Base-by-base conservation (phyloP, 2,113 vertebrate species). In the Gadus chalcogrammus region DNA sequence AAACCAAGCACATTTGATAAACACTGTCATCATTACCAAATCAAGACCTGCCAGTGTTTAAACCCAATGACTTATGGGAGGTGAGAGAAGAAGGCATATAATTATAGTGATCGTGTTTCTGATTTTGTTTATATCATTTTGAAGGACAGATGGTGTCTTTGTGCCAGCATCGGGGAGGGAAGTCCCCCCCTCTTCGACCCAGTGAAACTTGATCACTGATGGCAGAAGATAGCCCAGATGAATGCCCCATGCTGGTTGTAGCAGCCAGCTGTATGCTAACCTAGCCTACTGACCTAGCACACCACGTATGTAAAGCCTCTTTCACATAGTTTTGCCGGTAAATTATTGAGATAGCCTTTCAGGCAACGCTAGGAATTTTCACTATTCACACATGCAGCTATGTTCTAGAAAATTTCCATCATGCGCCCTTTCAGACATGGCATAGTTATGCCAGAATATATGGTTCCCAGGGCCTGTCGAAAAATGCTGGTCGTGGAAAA, bases 221-320 rank as follows among this genome's bases (percentile, higher is more conserved):
- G 60, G 58, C 82, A 87, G 78, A 81, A 85, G 82, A 91, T 71
- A 74, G 70, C 78, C 68, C 75, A 80, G 70, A 84, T 87, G 77
- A 63, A 68, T 78, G 80, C 80, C 70, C 81, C 61, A 71, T 65
- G 73, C 84, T 74, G 69, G 76, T 68, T 42, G 15, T 70, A 55
- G 76, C 42, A 48, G 42, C 9, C 42, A 12, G 42, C 42, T 48
- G 42, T 9, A 48, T 48, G 42, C 73, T 72, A 74, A 64, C 73
- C 35, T 52, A 60, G 72, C n/a, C 55, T n/a, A 18, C 60, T 55
- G 56, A 31, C 4, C 20, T 16, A 24, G 67, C 75, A 61, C 73
- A 69, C 66, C 70, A 74, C 73, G 84, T 85, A 88, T 82, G 70
- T 70, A 74, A 86, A 35, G 31, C 31, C 31, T 35, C 31, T 35